Evolutionary conservation across 2,888 invertebrate genomes (phyloP), one percentile per base, ranked within the genome.

Genomic region (Xanthostigma xanthostigma): DNA sequence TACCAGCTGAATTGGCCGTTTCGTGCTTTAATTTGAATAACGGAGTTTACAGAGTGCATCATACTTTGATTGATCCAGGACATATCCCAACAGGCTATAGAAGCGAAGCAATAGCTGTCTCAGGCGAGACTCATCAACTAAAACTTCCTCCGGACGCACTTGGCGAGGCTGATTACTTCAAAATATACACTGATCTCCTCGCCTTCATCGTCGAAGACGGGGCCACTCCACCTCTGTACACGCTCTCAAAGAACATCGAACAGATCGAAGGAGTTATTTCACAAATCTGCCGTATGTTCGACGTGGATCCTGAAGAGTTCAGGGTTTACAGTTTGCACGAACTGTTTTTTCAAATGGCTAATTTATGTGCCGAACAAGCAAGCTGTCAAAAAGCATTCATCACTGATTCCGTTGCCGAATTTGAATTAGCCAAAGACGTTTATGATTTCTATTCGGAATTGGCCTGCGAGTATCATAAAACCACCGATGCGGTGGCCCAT

Each of bases 1-100:
- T 65, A n/a, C 76, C 76, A 0, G 75, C 73, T 1, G 76, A 76
- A 59, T 63, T 76, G 39, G 69, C 71, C 0, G 52, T 76, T 0
- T 63, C 64, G 11, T 62, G 69, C 53, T 75, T 68, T 55, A 69
- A 69, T 0, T 52, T 76, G 0, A 55, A 63, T 40, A 54, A 67
- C 2, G 76, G 76, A 1, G 57, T 70, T 1, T 57, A 64, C 1
- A 71, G 72, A 1, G 56, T 69, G 1, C 60, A 58, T 39, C 67
- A 70, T 40, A 57, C 64, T 2, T 62, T 71, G 9, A 58, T 75
- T 0, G 64, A 66, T 56, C 69, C 69, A 41, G 66, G 68, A 66
- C 56, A 5, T 51, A 62, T 69, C 17, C 64, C 63, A 17, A 46
- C 64, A 45, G 76, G 76, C 0, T 74, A 68, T 53, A 60, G 61